Evolutionary conservation across 2,797 vertebrate species (phyloP), one percentile per base, ranked within the genome.

Genomic region (Manis pentadactyla): DNA sequence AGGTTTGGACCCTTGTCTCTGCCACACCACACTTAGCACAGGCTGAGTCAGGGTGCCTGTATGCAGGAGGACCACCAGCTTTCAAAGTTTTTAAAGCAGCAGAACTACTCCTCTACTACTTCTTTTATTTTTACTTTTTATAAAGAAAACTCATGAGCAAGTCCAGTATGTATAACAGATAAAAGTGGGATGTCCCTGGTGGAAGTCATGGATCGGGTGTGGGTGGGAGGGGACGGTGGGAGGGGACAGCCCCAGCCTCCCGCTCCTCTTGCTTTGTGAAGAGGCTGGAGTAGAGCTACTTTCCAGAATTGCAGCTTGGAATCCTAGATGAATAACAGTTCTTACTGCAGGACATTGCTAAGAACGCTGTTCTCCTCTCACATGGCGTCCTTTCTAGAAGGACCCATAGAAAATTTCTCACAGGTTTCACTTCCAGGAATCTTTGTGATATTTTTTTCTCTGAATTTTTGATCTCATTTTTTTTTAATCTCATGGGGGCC

Each of bases 211-310:
- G 23, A 5, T 6, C 1, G 51, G 53, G 57, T 9, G 31, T 51
- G n/a, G 63, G 2, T 0, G 3, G 21, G 19, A 25, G 4, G 69
- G 51, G 39, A 4, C 13, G 5, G 37, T 0, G 3, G 25, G 19
- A 25, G 4, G 69, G 51, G 39, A 4, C 25, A 37, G 27, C 25
- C 37, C 78, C 10, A 29, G 27, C 19, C 4, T 42, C 61, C 31
- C 8, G 25, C 31, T 57, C 29, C 9, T 8, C 1, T 7, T 23
- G 77, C 27, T 51, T 1, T 59, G 27, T 64, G 39, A 46, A 37
- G 81, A 73, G 42, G 37, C 49, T 23, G 14, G 79, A 55, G 55
- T 11, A 34, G 49, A 55, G 18, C 53, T 46, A 11, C 49, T 73
- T 94, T 27, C 11, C 21, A 59, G 51, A 64, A 68, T 1, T n/a